Evolutionary conservation across 2,797 vertebrate genomes (phyloP), one percentile per base, ranked within the genome.

Genomic region (Hirundo rustica): DNA sequence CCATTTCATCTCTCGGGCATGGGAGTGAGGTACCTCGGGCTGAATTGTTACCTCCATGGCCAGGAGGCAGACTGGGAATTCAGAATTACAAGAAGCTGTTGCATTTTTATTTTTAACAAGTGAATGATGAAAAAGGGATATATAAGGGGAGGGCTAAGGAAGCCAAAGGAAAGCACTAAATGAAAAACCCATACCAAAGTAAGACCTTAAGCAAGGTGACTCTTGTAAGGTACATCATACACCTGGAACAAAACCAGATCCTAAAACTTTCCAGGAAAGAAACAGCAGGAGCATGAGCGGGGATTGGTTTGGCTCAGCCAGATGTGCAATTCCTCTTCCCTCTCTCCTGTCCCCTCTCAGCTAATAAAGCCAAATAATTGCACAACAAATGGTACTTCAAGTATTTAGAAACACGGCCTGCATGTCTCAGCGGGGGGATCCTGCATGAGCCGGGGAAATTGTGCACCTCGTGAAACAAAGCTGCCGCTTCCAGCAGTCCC

Each of bases 331-430:
- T 66, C 67, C 80, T 86, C 76, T 81, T 53, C 82, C 67, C 60
- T 20, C 23, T 40, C 66, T 74, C 76, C 66, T 79, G 61, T 88
- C 65, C 74, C 76, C 66, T 79, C 61, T 88, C 61, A 68, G 83
- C 85, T 88, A 85, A 40, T 74, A 48, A 74, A 78, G 80, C 82
- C 83, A 88, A 92, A 45, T 65, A 85, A 89, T n/a, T 89, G 93
- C 85, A 89, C 71, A 85, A 89, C 27, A 90, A 95, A 61, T 57
- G 70, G 74, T 85, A 79, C 51, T 96, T 96, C 91, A 94, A 96
- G 92, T 95, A 93, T 93, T 92, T 7, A 53, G 84, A 61, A 92
- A 92, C 93, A 93, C 0, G 23, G 60, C 88, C 83, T 68, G 89
- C 83, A 38, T 70, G 87, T 89, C 91, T 94, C 87, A 34, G 76